Evolutionary conservation across 2,113 vertebrate species (phyloP), one percentile per base, ranked within the genome.

Genomic region (Vicugna pacos): DNA sequence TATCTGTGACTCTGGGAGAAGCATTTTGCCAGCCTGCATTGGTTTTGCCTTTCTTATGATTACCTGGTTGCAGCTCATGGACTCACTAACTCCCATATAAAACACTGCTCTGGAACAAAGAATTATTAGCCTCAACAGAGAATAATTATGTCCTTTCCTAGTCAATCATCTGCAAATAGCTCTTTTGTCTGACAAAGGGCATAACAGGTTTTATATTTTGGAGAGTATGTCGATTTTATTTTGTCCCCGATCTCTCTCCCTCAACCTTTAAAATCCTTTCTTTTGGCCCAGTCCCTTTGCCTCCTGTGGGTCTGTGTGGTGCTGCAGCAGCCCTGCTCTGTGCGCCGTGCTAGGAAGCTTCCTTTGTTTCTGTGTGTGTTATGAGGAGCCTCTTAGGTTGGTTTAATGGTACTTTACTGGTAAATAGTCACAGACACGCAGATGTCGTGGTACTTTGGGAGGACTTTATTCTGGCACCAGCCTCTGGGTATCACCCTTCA

Each of bases 341-440:
- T 4, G 30, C 93, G n/a, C 77, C 81, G 35, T 65, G 86, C 92
- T 77, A 93, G 88, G 95, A 93, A 95, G 95, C 94, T 89, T 94
- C 97, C 93, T 94, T 79, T 92, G 42, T 32, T 88, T 46, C 83
- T 42, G 28, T 1, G 0, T 17, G 38, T 64, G 30, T 76, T 28
- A 15, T 5, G 35, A 81, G 62, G 81, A 81, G 64, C 24, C 42
- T 46, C 19, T n/a, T 26, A 48, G 52, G 38, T 46, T 11, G 26
- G 62, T 14, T 38, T 32, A 30, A 35, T 9, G 5, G 65, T 54
- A n/a, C 42, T 65, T 86, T 86, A 65, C 56, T 76, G 52, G 38
- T 76, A 70, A 22, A 30, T 15, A 22, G 75, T 58, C 50, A 76
- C 6, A 92, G 54, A 52, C 17, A 1, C 65, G 32, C 69, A 14